These are phyloP conservation scores for Erpetoichthys calabaricus DNA, from an alignment of 2,797 vertebrate genomes.

Conservation along the genomic window DNA sequence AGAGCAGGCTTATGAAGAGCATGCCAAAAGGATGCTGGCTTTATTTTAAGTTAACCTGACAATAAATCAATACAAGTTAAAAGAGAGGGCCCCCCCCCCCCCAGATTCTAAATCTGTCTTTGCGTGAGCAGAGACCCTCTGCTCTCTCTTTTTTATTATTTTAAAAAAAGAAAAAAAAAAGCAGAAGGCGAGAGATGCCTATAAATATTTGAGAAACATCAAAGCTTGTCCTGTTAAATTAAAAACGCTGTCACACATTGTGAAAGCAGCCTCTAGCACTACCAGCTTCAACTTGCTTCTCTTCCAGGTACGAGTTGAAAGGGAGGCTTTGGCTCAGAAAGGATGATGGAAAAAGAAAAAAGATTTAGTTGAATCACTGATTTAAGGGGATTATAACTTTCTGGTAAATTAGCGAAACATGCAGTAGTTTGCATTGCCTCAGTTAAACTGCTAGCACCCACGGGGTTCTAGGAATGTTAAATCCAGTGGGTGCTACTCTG, in stretches of 20 bases:
- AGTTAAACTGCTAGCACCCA: no score
- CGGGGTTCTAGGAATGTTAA: no score
- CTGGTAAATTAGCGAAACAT: no score
- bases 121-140: slow-evolving; percentile 12
- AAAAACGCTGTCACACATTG: slow-evolving; percentile 67
- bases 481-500: no score
- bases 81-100: slow-evolving; percentile 3
- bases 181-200: slow-evolving; percentile 51
- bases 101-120: slow-evolving; percentile 2
- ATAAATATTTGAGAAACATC: slow-evolving; percentile 69
- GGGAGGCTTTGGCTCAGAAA: not conserved
- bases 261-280: slow-evolving; percentile 70
- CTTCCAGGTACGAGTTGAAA: slow-evolving; percentile 23
- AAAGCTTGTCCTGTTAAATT: slow-evolving; percentile 63
- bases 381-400: no score
- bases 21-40: no score
- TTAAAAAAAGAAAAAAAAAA: slow-evolving; percentile 23
- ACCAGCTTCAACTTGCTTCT: slow-evolving; percentile 65
- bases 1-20: no score
- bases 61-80: slow-evolving; percentile 29
- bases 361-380: no score
- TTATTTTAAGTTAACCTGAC: slow-evolving; percentile 22
- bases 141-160: slow-evolving; percentile 1
- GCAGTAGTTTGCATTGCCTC: no score
- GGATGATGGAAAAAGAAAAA: no score